phyloP scores from a whole-genome alignment of 92 coral and sea anemone genomes.

The Zoanthus sociatus region DNA sequence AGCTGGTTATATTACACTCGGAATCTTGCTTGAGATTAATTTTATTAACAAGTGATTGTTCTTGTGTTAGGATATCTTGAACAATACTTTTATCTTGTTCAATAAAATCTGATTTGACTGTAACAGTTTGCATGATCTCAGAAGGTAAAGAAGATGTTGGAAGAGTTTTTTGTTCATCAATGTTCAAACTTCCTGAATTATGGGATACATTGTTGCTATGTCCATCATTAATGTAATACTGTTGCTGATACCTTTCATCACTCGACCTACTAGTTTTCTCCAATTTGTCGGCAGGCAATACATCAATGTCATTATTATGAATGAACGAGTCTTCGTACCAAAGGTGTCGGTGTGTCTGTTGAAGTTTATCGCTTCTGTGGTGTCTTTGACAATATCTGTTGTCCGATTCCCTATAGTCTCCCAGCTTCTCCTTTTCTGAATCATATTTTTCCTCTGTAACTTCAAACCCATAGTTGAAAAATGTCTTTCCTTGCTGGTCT shows the following conservation, averaged over 20 bases:
- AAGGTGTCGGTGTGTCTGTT: slow-evolving; percentile 22
- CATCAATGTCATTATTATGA: slow-evolving; percentile 2
- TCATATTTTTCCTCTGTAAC: background rate
- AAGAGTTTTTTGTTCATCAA: background rate
- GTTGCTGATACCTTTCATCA: background rate
- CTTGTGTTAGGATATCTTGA: background rate
- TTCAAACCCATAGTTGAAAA: slow-evolving; percentile 43
- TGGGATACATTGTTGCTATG: background rate
- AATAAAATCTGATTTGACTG: slow-evolving; percentile 27
- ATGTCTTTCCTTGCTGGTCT: background rate
- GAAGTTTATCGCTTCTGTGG: background rate
- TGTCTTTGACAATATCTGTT: background rate
- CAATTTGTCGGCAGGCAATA: slow-evolving; percentile 40
- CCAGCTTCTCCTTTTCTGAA: background rate
- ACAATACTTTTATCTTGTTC: slow-evolving; percentile 11
- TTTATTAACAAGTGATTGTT: background rate
- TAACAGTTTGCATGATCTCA: background rate
- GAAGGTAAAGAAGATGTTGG: background rate
- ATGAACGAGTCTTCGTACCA: slow-evolving; percentile 35
- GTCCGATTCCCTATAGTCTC: slow-evolving; percentile 19
- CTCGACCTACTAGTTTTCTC: slow-evolving; percentile 7
- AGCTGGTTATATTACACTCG: background rate
- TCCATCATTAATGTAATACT: background rate
- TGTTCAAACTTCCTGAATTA: background rate
- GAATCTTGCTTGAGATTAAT: background rate